Evolutionary conservation across 2,113 vertebrate genomes (phyloP).

Genomic region (Pseudonaja textilis): DNA sequence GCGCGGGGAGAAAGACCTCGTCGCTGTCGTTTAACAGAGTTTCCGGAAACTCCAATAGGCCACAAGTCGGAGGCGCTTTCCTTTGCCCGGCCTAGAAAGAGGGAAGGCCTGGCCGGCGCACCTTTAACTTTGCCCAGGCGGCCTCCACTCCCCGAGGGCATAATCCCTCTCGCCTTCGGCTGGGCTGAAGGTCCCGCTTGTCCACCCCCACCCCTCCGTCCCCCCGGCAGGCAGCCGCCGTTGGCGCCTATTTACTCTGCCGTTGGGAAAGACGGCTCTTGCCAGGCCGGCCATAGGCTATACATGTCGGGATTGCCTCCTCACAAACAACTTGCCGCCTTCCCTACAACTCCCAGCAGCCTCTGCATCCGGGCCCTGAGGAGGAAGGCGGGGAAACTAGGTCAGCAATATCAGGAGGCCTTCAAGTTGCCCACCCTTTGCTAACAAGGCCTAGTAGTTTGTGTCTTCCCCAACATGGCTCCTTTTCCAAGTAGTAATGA

Average conservation of each 20-base stretch:
- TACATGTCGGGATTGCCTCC: too few relatives aligned
- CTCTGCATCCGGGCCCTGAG: neutral
- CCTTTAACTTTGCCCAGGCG: neutral
- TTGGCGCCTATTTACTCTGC: neutral
- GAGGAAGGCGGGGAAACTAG: neutral
- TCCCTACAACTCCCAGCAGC: neutral
- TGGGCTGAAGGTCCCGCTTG: neutral
- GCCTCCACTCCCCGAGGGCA: neutral
- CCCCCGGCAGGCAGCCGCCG: neutral
- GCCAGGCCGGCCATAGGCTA: neutral
- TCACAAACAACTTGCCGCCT: neutral
- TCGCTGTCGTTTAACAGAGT: conserved; percentile 29
- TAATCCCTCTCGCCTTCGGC: neutral
- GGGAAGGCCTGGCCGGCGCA: too few relatives aligned
- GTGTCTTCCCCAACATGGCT: neutral
- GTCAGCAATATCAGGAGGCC: neutral
- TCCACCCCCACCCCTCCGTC: too few relatives aligned
- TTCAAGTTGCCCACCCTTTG: neutral
- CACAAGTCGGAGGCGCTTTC: neutral
- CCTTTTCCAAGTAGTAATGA: neutral
- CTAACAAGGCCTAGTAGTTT: neutral
- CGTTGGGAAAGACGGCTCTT: neutral
- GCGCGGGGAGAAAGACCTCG: conserved; percentile 58
- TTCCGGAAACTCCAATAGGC: neutral
- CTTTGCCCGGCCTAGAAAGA: neutral